A percentile compares a stretch with the other conserved stretches of the same genome.
phyloP scores from a whole-genome alignment of 2,113 vertebrate species.

The Aythya baeri region DNA sequence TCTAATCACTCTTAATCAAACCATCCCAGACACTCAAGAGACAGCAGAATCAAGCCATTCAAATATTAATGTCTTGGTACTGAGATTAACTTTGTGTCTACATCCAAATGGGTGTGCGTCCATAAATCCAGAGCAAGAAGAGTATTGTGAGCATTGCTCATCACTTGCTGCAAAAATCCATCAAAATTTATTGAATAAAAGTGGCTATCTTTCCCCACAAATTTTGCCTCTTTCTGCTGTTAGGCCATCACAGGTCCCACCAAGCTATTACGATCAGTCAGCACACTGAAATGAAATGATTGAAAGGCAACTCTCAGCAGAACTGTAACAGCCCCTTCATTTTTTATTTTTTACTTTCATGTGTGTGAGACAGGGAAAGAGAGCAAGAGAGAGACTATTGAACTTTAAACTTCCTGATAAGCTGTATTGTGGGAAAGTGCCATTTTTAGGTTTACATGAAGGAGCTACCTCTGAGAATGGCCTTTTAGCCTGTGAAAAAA shows the following conservation, averaged over 20 bases:
- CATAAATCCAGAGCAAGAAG: neutral
- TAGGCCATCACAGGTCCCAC: neutral
- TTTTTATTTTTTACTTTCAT: constrained; percentile 68
- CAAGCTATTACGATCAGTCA: neutral
- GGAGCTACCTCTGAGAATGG: constrained; percentile 88
- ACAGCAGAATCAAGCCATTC: neutral
- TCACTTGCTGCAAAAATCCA: neutral
- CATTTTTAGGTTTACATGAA: constrained; percentile 88
- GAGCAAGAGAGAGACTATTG: constrained; percentile 67
- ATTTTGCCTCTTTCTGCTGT: neutral
- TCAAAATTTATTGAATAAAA: neutral
- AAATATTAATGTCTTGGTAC: neutral
- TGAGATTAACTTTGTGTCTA: neutral
- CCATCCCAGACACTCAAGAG: neutral
- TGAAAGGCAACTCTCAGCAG: constrained; percentile 28
- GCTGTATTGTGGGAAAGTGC: constrained; percentile 88
- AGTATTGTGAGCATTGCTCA: neutral
- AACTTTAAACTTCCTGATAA: constrained; percentile 86
- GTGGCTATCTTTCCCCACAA: neutral
- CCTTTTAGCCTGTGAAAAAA: constrained; percentile 82
- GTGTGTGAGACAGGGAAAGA: constrained; percentile 54
- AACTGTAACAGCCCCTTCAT: constrained; percentile 62
- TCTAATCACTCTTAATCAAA: neutral
- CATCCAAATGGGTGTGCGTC: neutral
- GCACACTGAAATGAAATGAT: constrained; percentile 4